Conservation (phyloP, 2,888 invertebrate species). For the Dicycla oo region DNA sequence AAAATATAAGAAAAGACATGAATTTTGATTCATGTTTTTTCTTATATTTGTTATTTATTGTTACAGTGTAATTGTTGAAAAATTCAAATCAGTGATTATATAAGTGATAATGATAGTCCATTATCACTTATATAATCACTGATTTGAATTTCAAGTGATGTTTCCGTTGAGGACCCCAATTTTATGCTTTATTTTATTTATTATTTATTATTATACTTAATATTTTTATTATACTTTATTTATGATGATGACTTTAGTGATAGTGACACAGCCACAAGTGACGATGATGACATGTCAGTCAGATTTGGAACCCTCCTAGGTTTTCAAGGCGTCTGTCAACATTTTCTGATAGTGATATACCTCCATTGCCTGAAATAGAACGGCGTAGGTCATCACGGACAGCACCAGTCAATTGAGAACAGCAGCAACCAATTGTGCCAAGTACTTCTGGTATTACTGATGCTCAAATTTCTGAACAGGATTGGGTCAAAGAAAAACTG, state of each 20-base stretch:
- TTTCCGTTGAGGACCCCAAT: not conserved
- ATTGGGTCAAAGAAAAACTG: not conserved
- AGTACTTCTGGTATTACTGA: not conserved
- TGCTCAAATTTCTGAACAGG: not conserved
- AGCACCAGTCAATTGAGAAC: slow-evolving; percentile 1
- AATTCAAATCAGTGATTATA: not conserved
- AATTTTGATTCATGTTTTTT: too few relatives aligned
- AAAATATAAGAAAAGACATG: too few relatives aligned
- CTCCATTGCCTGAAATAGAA: slow-evolving; percentile 7
- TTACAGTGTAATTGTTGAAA: not conserved
- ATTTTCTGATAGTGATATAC: slow-evolving; percentile 7
- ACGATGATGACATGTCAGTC: not conserved
- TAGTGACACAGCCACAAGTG: not conserved
- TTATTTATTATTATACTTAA: too few relatives aligned
- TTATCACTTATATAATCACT: not conserved
- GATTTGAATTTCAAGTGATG: slow-evolving; percentile 3
- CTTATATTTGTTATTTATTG: too few relatives aligned
- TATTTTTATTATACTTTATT: too few relatives aligned
- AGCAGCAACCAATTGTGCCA: not conserved
- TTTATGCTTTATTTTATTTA: too few relatives aligned
- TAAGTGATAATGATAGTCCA: not conserved
- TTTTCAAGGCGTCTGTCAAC: slow-evolving; percentile 10
- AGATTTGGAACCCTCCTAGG: slow-evolving; percentile 2
- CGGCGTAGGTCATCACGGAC: not conserved
- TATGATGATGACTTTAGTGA: slow-evolving; percentile 1